Evolutionary conservation across 1,140 invertebrate species (phyloP).

Genomic region (Hycleus cichorii): DNA sequence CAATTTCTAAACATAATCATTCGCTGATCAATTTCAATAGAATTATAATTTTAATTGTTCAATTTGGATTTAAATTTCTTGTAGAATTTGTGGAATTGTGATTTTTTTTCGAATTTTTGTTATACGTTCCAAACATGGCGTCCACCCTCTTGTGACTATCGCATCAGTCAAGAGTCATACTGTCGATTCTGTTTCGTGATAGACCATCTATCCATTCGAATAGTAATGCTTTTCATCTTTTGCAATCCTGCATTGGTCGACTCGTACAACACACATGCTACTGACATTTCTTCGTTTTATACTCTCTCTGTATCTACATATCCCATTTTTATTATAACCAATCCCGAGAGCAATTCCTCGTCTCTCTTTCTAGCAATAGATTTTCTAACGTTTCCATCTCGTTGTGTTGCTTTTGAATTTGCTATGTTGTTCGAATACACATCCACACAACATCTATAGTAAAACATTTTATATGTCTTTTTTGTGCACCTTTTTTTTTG

Average conservation of each 20-base stretch:
- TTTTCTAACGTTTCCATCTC: slow-evolving; percentile 18
- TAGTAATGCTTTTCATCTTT: too few species aligned
- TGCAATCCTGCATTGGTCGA: slow-evolving; percentile 6
- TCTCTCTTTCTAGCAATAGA: slow-evolving; percentile 28
- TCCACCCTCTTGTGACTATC: slow-evolving; percentile 20
- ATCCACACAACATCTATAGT: slow-evolving; percentile 9
- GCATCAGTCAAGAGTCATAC: slow-evolving; percentile 31
- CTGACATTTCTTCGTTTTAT: slow-evolving; percentile 38
- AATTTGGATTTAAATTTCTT: background rate
- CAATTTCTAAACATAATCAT: too few species aligned
- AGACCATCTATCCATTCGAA: slow-evolving; percentile 10
- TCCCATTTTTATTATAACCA: slow-evolving; percentile 40
- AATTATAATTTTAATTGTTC: too few species aligned
- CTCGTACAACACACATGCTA: slow-evolving; percentile 32
- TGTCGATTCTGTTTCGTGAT: slow-evolving; percentile 24
- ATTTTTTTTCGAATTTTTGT: slow-evolving; percentile 1
- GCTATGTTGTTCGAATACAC: slow-evolving; percentile 12
- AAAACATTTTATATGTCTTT: slow-evolving; percentile 12
- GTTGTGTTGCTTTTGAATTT: background rate
- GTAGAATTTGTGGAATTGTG: slow-evolving; percentile 11
- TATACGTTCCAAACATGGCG: slow-evolving; percentile 11
- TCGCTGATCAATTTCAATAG: too few species aligned
- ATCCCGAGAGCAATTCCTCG: slow-evolving; percentile 28
- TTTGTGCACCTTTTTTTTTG: background rate
- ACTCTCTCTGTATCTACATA: slow-evolving; percentile 37